phyloP scores from a whole-genome alignment of 2,113 vertebrate genomes.

The Cromileptes altivelis region DNA sequence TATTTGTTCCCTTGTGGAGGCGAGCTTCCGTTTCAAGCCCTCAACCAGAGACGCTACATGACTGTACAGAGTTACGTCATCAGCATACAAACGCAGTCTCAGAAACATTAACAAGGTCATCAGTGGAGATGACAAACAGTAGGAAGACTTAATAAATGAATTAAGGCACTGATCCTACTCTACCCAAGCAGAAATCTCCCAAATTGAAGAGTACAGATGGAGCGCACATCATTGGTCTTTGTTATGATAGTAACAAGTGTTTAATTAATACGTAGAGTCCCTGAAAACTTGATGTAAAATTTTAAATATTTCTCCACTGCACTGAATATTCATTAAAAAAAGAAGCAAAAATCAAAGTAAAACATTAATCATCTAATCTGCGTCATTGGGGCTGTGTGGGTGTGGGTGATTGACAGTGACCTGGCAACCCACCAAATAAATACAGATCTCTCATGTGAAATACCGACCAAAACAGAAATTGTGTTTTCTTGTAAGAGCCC shows the following conservation, averaged over 20 bases:
- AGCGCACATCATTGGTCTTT: not conserved
- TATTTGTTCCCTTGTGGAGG: not conserved
- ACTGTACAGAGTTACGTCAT: conserved; percentile 6
- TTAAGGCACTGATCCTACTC: not conserved
- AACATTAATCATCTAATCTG: not conserved
- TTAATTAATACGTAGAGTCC: not conserved
- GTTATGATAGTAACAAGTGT: not conserved
- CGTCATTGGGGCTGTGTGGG: not conserved
- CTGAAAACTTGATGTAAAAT: not conserved
- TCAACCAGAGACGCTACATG: not conserved
- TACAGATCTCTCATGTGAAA: not conserved
- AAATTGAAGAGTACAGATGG: conserved; percentile 1
- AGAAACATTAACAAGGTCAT: conserved; percentile 1
- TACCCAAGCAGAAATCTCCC: not conserved
- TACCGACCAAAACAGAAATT: not conserved
- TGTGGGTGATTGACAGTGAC: conserved; percentile 3
- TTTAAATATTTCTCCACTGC: not conserved
- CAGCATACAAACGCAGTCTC: not conserved
- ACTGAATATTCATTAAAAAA: not conserved
- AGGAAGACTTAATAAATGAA: not conserved
- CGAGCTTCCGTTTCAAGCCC: not conserved
- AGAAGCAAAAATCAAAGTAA: not conserved
- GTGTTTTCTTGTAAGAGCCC: not conserved
- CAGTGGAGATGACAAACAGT: conserved; percentile 1
- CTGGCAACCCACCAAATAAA: conserved; percentile 1